Percentiles rank a stretch among this genome's conserved stretches.
These are phyloP conservation scores for Apis laboriosa DNA, from an alignment of 1,140 invertebrate genomes.

Conservation along the genomic window DNA sequence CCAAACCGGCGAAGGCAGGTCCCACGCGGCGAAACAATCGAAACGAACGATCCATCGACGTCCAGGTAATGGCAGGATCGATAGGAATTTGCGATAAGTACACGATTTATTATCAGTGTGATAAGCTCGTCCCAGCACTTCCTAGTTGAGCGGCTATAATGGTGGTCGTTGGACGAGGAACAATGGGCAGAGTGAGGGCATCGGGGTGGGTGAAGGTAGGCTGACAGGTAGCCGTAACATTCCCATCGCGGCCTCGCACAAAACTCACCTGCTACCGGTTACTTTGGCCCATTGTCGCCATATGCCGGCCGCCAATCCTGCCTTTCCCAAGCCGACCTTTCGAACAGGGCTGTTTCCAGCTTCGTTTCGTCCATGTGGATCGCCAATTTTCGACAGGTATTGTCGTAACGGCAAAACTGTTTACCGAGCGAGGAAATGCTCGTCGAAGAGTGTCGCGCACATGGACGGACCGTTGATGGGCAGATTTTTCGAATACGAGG, in stretches of 20 bases:
- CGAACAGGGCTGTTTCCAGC: conserved; percentile 6
- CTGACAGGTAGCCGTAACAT: conserved; percentile 73
- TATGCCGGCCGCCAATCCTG: conserved; percentile 63
- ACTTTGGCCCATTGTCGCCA: conserved; percentile 59
- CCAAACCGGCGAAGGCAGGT: neutral
- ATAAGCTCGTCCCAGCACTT: conserved; percentile 37
- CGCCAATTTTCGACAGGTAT: conserved; percentile 3
- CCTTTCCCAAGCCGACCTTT: conserved; percentile 57
- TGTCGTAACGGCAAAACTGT: conserved; percentile 4
- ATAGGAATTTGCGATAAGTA: conserved; percentile 57
- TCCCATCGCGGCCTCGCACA: conserved; percentile 69
- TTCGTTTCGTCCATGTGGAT: conserved; percentile 33
- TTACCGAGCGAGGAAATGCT: neutral
- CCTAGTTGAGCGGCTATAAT: conserved; percentile 49
- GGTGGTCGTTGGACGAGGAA: conserved; percentile 48
- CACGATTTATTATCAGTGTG: conserved; percentile 51
- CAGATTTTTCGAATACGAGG: neutral
- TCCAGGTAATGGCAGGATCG: conserved; percentile 42
- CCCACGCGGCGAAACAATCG: neutral
- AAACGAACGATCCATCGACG: conserved; percentile 22
- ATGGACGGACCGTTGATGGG: neutral
- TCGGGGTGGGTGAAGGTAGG: conserved; percentile 59
- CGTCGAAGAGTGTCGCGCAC: neutral
- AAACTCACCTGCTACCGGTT: conserved; percentile 77
- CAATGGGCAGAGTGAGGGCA: conserved; percentile 61